phyloP scores from a whole-genome alignment of 2,113 vertebrate species.

The Heterotilapia buettikoferi region DNA sequence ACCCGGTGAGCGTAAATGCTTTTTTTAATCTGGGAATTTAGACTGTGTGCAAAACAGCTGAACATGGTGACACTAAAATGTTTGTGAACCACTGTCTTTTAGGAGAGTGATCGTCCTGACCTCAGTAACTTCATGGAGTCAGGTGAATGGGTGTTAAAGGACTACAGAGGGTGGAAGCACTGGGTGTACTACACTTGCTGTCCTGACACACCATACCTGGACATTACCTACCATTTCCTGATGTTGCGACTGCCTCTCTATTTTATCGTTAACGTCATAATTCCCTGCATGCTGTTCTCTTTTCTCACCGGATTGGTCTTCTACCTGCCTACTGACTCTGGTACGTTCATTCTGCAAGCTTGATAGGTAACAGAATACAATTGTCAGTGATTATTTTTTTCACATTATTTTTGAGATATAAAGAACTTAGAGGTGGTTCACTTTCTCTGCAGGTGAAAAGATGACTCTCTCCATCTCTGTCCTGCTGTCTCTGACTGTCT shows the following conservation, averaged over 20 bases:
- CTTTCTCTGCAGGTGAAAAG: conserved; percentile 82
- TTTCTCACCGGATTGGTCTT: conserved; percentile 95
- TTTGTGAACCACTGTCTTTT: not conserved
- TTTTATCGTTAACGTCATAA: conserved; percentile 97
- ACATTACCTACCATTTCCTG: conserved; percentile 97
- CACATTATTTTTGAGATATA: not conserved
- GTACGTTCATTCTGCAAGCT: conserved; percentile 49
- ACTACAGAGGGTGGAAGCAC: conserved; percentile 90
- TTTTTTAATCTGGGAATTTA: not conserved
- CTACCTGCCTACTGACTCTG: conserved; percentile 97
- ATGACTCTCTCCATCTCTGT: conserved; percentile 98
- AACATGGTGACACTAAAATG: not conserved
- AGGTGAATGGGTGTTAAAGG: conserved; percentile 94
- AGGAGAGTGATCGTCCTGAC: conserved; percentile 90
- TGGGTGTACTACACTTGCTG: conserved; percentile 90
- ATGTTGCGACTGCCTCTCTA: conserved; percentile 95
- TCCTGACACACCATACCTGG: conserved; percentile 85
- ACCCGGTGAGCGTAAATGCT: conserved; percentile 71
- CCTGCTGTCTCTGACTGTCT: conserved; percentile 92
- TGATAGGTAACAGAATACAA: not conserved
- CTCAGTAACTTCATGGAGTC: conserved; percentile 97
- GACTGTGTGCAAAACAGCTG: not conserved
- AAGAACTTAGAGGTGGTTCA: not conserved
- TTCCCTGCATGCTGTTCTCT: conserved; percentile 96
- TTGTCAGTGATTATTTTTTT: not conserved